Evolutionary conservation across 2,797 vertebrate genomes (phyloP).

Genomic region (Acanthurus leucopareius): DNA sequence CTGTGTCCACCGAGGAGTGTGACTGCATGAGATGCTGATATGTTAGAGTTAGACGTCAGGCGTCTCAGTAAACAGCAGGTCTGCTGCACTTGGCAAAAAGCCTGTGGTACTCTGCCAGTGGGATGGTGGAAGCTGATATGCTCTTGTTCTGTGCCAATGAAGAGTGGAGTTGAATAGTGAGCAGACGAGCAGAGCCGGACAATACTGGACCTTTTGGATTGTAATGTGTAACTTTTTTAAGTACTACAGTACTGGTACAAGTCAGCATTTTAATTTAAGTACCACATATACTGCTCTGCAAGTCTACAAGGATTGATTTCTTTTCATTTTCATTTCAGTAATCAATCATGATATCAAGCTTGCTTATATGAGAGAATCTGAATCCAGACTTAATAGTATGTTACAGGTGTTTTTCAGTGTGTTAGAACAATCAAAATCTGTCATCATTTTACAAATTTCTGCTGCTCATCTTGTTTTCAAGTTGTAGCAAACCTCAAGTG

Average conservation of each 20-base stretch:
- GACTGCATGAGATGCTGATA: constrained; percentile 39
- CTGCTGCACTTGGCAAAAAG: constrained; percentile 64
- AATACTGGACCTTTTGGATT: constrained; percentile 8
- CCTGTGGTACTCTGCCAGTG: constrained; percentile 58
- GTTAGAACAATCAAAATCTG: no score
- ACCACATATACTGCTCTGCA: no score
- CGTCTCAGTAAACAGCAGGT: constrained; percentile 52
- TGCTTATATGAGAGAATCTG: background rate
- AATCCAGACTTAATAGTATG: no score
- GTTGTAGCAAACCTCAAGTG: no score
- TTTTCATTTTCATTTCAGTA: background rate
- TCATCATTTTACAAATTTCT: no score
- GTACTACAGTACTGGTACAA: background rate
- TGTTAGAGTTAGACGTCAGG: constrained; percentile 36
- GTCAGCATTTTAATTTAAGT: background rate
- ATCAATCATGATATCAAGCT: background rate
- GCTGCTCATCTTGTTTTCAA: no score
- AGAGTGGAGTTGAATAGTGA: constrained; percentile 30
- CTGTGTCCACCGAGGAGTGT: constrained; percentile 21
- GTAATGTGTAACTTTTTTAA: constrained; percentile 6
- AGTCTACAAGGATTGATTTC: no score
- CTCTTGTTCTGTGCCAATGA: constrained; percentile 8
- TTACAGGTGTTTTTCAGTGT: no score
- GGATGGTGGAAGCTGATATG: constrained; percentile 34
- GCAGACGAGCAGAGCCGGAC: constrained; percentile 5